Percentiles rank a stretch among this genome's conserved stretches.
These are phyloP conservation scores for Canis aureus DNA, from an alignment of 2,113 vertebrate genomes.

Conservation along the genomic window DNA sequence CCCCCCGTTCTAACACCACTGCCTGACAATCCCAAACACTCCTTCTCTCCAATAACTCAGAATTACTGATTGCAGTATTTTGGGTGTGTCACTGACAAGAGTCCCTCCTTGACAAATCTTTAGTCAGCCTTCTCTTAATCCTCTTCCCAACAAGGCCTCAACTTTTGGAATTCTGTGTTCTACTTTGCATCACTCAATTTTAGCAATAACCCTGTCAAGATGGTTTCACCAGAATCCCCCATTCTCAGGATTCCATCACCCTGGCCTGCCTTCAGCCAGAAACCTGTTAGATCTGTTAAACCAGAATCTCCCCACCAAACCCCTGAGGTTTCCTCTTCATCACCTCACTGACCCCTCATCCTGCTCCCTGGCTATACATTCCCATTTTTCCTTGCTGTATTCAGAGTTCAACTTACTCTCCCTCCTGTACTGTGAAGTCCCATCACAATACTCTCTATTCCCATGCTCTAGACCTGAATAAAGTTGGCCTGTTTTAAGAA, in stretches of 20 bases:
- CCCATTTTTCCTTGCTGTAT: not conserved
- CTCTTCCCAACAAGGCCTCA: not conserved
- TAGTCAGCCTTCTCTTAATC: not conserved
- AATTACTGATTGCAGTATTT: not conserved
- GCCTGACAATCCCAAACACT: not conserved
- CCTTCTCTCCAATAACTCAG: not conserved
- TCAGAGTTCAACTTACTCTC: not conserved
- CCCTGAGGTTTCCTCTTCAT: not conserved
- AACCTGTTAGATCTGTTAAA: not conserved
- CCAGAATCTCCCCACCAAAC: not conserved
- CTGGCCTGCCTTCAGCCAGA: not conserved
- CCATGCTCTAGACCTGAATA: not conserved
- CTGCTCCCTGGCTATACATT: not conserved
- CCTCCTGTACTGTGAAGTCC: not conserved
- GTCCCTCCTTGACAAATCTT: not conserved
- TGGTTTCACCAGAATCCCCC: not conserved
- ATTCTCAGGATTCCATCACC: not conserved
- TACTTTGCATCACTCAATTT: not conserved
- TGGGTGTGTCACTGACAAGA: not conserved
- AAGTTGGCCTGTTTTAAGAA: not conserved
- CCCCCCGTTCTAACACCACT: not conserved
- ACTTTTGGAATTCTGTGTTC: not conserved
- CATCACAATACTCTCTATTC: not conserved
- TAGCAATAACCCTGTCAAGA: not conserved
- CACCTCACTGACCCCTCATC: no score